Base-by-base conservation (phyloP, 92 coral and sea anemone genomes). In the Epizoanthus scotinus region DNA sequence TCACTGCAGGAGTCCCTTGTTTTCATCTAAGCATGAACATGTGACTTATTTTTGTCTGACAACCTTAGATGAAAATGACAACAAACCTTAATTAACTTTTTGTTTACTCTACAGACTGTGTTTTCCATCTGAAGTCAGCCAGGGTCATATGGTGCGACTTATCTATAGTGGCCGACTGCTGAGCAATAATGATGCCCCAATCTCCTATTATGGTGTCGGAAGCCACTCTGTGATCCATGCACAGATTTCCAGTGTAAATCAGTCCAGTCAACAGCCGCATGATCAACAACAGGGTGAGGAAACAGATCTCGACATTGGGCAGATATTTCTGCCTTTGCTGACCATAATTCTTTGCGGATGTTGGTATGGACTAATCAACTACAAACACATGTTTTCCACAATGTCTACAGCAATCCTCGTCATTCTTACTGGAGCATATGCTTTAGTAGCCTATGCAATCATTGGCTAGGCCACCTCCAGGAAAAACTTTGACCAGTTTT, bases 201-300 rank as follows among this genome's bases (percentile, higher is more conserved):
- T 96, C 27, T 89, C 94, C 70, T 83, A 81, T 84, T 96, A 93
- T 84, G 98, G 99, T 27, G 82, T 96, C 38, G 72, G 61, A 4
- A 80, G 90, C 81, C 62, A 82, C 87, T 91, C 99, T 29, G 99
- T 96, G n/a, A 79, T 96, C 47, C 99, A 96, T 44, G 93, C 94
- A 58, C 98, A 93, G 79, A 89, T 96, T 56, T 89, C 98, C 44
- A 92, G 88, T 36, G 60, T 65, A 13, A 28, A 73, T 15, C 84
- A 87, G 25, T 79, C 73, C 15, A 74, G 53, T 52, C 78, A 84
- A 20, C 84, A 85, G 25, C 87, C 71, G 3, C 71, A 85, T 26
- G 49, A 62, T 12, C 77, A 82, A 40, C 66, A 25, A 18, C 81
- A 80, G 2, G 80, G 65, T 60, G 73, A 42, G 1, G 89, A 81